Percentiles rank a stretch among this genome's conserved stretches.
Evolutionary conservation across 2,888 invertebrate genomes (phyloP).

Genomic region (Phyllotreta striolata): DNA sequence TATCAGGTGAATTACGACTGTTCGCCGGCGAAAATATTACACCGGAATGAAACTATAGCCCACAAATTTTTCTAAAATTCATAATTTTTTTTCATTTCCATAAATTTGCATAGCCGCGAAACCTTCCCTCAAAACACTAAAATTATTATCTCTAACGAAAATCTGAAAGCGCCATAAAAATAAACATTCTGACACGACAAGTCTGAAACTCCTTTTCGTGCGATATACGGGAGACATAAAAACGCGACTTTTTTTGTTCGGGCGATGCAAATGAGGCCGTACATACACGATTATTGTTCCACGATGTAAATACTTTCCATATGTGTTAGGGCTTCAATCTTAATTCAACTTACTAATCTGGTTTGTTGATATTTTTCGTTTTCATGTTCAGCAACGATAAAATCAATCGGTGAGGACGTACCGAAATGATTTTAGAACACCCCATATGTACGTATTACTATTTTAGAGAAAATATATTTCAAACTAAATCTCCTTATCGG

Average conservation of each 20-base stretch:
- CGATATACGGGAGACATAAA: slow-evolving; percentile 27
- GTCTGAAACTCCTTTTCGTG: slow-evolving; percentile 22
- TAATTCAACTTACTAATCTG: no score
- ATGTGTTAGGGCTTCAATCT: no score
- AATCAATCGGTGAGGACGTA: no score
- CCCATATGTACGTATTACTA: neutral
- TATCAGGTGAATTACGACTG: no score
- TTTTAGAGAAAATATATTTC: neutral
- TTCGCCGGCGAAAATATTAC: no score
- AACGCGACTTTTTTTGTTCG: slow-evolving; percentile 30
- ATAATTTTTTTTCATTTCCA: slow-evolving; percentile 25
- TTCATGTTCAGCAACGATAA: no score
- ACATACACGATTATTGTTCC: slow-evolving; percentile 30
- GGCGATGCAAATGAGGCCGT: slow-evolving; percentile 30
- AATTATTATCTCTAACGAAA: slow-evolving; percentile 22
- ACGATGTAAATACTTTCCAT: slow-evolving; percentile 3
- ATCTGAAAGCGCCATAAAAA: slow-evolving; percentile 32
- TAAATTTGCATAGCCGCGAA: slow-evolving; percentile 29
- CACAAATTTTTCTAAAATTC: slow-evolving; percentile 8
- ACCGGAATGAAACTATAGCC: no score
- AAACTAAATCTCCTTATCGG: slow-evolving; percentile 5
- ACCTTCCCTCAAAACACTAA: slow-evolving; percentile 27
- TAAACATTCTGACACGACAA: slow-evolving; percentile 33
- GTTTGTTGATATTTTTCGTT: no score
- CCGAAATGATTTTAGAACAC: no score